Base-by-base conservation (phyloP, 2,888 invertebrate species). In the Pristionchus arcanus region DNA sequence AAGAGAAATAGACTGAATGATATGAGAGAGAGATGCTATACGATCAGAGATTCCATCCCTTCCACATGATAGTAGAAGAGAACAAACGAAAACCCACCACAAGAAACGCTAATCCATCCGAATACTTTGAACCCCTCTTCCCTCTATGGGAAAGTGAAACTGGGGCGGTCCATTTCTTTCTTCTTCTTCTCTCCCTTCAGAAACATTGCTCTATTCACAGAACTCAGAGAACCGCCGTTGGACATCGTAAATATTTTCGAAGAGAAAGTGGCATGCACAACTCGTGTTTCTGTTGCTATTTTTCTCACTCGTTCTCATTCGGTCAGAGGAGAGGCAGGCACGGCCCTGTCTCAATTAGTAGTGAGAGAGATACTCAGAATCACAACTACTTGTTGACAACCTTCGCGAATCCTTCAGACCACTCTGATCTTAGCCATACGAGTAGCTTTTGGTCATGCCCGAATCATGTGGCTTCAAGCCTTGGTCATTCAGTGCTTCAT, bases 1-100 rank as follows among this genome's bases (percentile, higher is more conserved):
- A 13, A 19, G 81, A 81, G 81, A 81, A 81, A 53, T 34, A 71
- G 81, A 81, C 42, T 49, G n/a, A 34, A n/a, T 19, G 81, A 81
- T 49, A 77, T 42, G 74, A 77, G 34, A 81, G 42, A 42, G 49
- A 81, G 81, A 81, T 49, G 49, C 81, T 81, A 81, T 81, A 81
- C 81, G 81, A 81, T 74, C 49, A 81, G 81, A 49, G 81, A 81
- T 81, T 49, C 81, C 21, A 42, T 25, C 21, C n/a, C n/a, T n/a
- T n/a, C n/a, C 34, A 53, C 37, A 21, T 15, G 49, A 49, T 81
- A 81, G 49, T 53, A 81, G 81, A 34, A 28, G 71, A 71, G 34
- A 81, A 81, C 81, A 81, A 34, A 34, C 74, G 37, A 31, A 68
- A 31, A 66, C 66, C 34, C 37, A 34, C 7, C 16, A 37, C 37